Evolutionary conservation across 2,113 vertebrate genomes (phyloP).

Genomic region (Cephalophus harveyi): DNA sequence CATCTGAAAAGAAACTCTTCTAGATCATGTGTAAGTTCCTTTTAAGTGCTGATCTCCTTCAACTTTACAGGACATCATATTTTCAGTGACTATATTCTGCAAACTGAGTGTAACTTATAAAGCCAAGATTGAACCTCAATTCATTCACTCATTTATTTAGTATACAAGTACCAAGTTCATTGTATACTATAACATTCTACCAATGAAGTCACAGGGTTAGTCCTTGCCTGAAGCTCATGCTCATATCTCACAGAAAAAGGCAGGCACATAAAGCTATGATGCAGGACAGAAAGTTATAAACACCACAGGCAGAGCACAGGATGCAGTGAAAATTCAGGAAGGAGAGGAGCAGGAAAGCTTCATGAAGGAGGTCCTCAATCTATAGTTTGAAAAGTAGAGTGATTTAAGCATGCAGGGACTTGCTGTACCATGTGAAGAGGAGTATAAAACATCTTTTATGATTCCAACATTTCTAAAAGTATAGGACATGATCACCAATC

Average conservation of each 20-base stretch:
- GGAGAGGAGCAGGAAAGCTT: neutral
- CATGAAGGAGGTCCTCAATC: neutral
- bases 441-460: neutral
- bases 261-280: neutral
- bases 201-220: neutral
- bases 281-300: neutral
- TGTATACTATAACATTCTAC: neutral
- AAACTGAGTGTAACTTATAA: neutral
- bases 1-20: neutral
- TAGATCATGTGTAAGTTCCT: neutral
- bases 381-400: neutral
- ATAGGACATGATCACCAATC: neutral
- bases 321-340: neutral
- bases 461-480: constrained; percentile 6
- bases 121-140: neutral
- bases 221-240: neutral
- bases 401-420: neutral
- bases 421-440: neutral
- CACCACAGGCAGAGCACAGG: neutral
- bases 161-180: neutral
- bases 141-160: neutral
- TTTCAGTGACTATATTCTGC: neutral
- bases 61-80: neutral
- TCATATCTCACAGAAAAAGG: neutral
- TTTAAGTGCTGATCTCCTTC: neutral